Evolutionary conservation across 2,113 vertebrate species (phyloP).

Genomic region (Odobenus rosmarus): DNA sequence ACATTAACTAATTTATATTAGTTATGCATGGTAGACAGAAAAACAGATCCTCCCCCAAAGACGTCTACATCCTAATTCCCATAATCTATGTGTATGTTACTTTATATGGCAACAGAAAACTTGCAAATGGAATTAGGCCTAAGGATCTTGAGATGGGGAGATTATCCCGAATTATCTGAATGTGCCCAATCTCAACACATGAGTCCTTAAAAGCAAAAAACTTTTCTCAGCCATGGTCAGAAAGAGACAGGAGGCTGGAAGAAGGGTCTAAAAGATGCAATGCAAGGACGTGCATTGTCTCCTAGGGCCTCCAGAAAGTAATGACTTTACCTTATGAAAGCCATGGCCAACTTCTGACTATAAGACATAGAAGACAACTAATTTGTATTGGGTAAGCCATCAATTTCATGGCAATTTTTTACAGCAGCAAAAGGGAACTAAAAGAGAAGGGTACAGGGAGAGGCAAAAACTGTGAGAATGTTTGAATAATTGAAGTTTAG

Average conservation of each 20-base stretch:
- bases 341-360: not conserved
- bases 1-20: not conserved
- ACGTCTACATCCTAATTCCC: not conserved
- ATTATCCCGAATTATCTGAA: not conserved
- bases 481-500: not conserved
- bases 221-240: not conserved
- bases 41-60: not conserved
- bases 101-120: not conserved
- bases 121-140: not conserved
- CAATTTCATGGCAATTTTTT: not conserved
- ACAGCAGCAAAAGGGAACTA: not conserved
- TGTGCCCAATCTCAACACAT: not conserved
- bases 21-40: not conserved
- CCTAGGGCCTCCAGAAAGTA: not conserved
- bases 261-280: not conserved
- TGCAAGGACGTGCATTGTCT: not conserved
- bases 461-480: not conserved
- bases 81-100: not conserved
- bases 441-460: not conserved
- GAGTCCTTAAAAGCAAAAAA: not conserved
- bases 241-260: not conserved
- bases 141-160: not conserved
- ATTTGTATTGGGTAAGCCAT: not conserved
- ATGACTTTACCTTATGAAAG: not conserved
- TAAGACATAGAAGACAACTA: not conserved